These are phyloP conservation scores for Clunio marinus DNA, from an alignment of 2,888 invertebrate genomes.

Conservation along the genomic window DNA sequence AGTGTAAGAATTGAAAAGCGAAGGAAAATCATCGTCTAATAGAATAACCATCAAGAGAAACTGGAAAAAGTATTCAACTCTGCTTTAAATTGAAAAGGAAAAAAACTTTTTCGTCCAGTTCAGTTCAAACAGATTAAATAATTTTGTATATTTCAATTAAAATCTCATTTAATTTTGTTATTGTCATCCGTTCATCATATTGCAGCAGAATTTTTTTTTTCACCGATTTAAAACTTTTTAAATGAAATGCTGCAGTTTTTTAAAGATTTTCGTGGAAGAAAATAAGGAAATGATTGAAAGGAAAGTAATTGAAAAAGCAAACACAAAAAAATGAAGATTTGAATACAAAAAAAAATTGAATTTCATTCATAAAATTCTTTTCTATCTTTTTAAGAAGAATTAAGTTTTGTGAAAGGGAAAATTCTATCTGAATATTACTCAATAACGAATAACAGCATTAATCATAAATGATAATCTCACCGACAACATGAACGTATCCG, in stretches of 20 bases:
- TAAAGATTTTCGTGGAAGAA: background rate
- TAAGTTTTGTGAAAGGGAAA: too few species aligned
- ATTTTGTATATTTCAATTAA: slow-evolving; percentile 35
- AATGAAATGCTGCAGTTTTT: slow-evolving; percentile 15
- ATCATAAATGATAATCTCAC: too few species aligned
- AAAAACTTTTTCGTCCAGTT: background rate
- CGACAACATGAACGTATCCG: slow-evolving; percentile 87
- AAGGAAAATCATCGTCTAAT: background rate
- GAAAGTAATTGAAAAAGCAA: slow-evolving; percentile 36
- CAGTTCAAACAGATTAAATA: slow-evolving; percentile 26
- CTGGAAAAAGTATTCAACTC: background rate
- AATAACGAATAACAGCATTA: too few species aligned
- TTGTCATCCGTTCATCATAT: slow-evolving; percentile 18
- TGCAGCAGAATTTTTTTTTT: slow-evolving; percentile 13
- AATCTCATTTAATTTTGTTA: slow-evolving; percentile 32
- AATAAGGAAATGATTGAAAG: slow-evolving; percentile 27
- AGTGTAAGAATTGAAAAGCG: background rate
- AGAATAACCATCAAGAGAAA: background rate
- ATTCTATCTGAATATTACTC: too few species aligned
- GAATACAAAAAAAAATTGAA: slow-evolving; percentile 22
- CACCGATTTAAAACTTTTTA: slow-evolving; percentile 10
- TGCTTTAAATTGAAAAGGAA: background rate
- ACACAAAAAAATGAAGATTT: slow-evolving; percentile 12
- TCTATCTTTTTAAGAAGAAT: too few species aligned
- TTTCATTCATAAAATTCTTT: too few species aligned